A percentile compares a stretch with the other conserved stretches of the same genome.
phyloP scores from a whole-genome alignment of 2,113 vertebrate species.

The Typhlomys cinereus region DNA sequence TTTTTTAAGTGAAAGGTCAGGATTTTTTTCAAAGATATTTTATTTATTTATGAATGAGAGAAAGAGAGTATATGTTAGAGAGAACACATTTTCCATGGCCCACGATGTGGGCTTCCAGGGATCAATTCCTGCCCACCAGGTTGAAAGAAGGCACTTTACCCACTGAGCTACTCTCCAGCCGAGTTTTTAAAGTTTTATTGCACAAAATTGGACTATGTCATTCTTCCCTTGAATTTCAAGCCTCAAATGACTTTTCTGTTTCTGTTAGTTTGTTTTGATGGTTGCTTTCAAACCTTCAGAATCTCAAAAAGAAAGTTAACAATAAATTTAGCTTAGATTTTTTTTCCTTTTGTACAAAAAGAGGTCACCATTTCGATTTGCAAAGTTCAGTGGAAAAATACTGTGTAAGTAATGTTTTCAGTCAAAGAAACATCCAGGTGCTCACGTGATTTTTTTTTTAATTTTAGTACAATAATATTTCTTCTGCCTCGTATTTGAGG shows the following conservation, averaged over 20 bases:
- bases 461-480: background rate
- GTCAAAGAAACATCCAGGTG: background rate
- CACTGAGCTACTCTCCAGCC: too few relatives aligned
- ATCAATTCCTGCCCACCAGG: too few relatives aligned
- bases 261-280: background rate
- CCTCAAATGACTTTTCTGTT: slow-evolving; percentile 4
- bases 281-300: background rate
- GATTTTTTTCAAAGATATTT: too few relatives aligned
- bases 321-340: background rate
- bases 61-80: too few relatives aligned
- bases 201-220: background rate
- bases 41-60: too few relatives aligned
- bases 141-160: too few relatives aligned
- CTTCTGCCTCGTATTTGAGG: background rate
- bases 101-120: too few relatives aligned
- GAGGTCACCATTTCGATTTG: slow-evolving; percentile 16
- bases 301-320: slow-evolving; percentile 2
- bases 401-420: background rate
- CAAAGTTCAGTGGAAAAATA: slow-evolving; percentile 32
- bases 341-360: background rate
- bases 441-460: background rate
- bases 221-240: background rate
- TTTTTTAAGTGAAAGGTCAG: too few relatives aligned
- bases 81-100: too few relatives aligned
- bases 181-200: background rate